Base-by-base conservation (phyloP, 2,888 invertebrate genomes). In the Orthosia cruda region DNA sequence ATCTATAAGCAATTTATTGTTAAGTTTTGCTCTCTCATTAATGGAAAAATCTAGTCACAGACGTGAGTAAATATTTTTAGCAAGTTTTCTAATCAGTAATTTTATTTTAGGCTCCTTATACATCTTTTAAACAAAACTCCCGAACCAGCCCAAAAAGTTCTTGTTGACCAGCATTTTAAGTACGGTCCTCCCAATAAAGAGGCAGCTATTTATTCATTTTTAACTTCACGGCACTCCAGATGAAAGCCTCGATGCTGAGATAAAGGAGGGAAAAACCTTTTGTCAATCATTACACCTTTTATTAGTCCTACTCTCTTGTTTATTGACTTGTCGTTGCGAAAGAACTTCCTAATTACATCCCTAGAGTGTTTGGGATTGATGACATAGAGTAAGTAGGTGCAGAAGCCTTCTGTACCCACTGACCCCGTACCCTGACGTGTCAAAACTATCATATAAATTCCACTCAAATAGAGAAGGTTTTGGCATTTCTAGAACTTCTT, bases 261-360 rank as follows among this genome's bases (percentile, higher is more conserved):
- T 83, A 82, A 82, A 81, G 71, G 80, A 47, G 23, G 74, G 80
- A 83, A 80, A 79, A 75, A 65, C 75, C 83, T 83, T 76, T 82
- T 75, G 83, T 82, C 80, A 82, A 83, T 83, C 80, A 83, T 80
- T 83, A 83, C 80, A 82, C 83, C 81, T 82, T 81, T 82, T 82
- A 83, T 71, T 71, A 82, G 68, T 55, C 83, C 50, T 59, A 61
- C 80, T 71, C 52, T 70, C 59, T 64, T 74, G 81, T 82, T 75
- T 82, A 83, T 80, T 69, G 83, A 82, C 71, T 80, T 68, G 81
- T 77, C 78, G 71, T 80, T 50, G 70, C 55, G 70, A 74, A 49
- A 66, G 55, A 82, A 82, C 80, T 83, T 82, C 71, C 71, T 82
- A 82, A 82, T 82, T 82, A 74, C 69, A 26, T 52, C 78, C 20